Evolutionary conservation across 2,888 invertebrate genomes (phyloP).

Genomic region (Tetranychus truncatus): DNA sequence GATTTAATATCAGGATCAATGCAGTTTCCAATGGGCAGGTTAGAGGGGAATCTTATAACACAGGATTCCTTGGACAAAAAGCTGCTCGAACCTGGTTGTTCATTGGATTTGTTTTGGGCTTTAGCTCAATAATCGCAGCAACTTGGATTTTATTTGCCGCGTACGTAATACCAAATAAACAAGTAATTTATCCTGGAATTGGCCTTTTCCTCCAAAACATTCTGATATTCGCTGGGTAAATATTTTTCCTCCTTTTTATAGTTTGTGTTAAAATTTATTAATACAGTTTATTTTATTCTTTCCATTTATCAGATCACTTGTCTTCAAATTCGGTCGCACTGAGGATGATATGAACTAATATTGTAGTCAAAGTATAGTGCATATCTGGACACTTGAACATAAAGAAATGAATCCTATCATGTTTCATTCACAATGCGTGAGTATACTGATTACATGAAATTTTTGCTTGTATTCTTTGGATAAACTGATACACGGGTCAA

Average conservation of each 20-base stretch:
- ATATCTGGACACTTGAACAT: too few species aligned
- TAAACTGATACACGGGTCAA: too few species aligned
- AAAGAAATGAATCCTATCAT: too few species aligned
- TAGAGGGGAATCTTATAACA: constrained; percentile 59
- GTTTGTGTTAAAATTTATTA: background rate
- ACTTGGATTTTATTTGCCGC: constrained; percentile 87
- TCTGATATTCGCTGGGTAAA: constrained; percentile 58
- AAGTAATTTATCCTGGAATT: constrained; percentile 47
- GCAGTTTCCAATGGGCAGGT: constrained; percentile 87
- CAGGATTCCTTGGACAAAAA: constrained; percentile 64
- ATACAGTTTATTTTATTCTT: constrained; percentile 7
- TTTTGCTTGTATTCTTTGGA: too few species aligned
- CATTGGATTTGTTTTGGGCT: constrained; percentile 86
- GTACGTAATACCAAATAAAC: constrained; percentile 39
- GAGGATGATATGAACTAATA: background rate
- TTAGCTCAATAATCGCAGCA: constrained; percentile 82
- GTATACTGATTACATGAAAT: too few species aligned
- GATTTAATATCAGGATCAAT: constrained; percentile 48
- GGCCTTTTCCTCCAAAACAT: constrained; percentile 82
- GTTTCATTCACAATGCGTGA: too few species aligned
- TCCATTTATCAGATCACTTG: constrained; percentile 43
- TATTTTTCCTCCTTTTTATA: background rate
- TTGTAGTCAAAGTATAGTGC: too few species aligned
- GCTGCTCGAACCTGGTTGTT: constrained; percentile 82
- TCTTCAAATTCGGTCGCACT: constrained; percentile 66